These are phyloP conservation scores for Caenorhabditis angaria DNA, from an alignment of 2,888 invertebrate species.

Conservation along the genomic window DNA sequence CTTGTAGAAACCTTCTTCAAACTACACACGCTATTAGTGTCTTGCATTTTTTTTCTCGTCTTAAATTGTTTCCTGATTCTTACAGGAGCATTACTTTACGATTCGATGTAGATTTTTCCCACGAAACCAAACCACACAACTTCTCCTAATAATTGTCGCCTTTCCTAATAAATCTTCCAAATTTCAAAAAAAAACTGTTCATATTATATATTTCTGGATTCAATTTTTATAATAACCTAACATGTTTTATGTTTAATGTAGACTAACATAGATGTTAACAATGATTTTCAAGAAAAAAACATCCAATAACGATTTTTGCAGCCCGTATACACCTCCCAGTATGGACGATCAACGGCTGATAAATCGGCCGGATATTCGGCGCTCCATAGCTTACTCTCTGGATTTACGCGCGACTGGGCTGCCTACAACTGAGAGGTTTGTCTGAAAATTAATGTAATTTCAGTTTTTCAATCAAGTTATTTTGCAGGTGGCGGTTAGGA, in stretches of 20 bases:
- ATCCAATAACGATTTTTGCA: conserved; percentile 20
- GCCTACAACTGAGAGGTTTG: conserved; percentile 57
- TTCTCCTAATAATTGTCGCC: conserved; percentile 2
- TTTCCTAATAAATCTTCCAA: not conserved
- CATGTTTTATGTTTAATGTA: not conserved
- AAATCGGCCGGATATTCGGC: conserved; percentile 56
- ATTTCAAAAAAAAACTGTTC: not conserved
- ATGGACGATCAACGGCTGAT: conserved; percentile 48
- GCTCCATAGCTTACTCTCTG: conserved; percentile 62
- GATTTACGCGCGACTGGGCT: conserved; percentile 60
- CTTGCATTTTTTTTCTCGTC: conserved; percentile 17
- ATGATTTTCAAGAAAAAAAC: not conserved
- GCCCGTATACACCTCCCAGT: conserved; percentile 48
- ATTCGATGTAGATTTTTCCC: conserved; percentile 4
- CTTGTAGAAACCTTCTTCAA: conserved; percentile 8
- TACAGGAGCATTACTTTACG: conserved; percentile 23
- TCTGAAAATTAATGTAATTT: not conserved
- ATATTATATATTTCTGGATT: not conserved
- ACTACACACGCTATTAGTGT: not conserved
- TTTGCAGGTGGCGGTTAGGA: conserved; percentile 56
- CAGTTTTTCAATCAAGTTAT: not conserved
- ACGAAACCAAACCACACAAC: not conserved
- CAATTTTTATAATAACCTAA: not conserved
- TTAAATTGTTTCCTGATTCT: conserved; percentile 42
- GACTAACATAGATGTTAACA: conserved; percentile 2